Percentiles rank a stretch among this genome's conserved stretches.
These are phyloP conservation scores for Drosophila kambysellisi DNA, from an alignment of 2,888 invertebrate genomes.

Conservation along the genomic window DNA sequence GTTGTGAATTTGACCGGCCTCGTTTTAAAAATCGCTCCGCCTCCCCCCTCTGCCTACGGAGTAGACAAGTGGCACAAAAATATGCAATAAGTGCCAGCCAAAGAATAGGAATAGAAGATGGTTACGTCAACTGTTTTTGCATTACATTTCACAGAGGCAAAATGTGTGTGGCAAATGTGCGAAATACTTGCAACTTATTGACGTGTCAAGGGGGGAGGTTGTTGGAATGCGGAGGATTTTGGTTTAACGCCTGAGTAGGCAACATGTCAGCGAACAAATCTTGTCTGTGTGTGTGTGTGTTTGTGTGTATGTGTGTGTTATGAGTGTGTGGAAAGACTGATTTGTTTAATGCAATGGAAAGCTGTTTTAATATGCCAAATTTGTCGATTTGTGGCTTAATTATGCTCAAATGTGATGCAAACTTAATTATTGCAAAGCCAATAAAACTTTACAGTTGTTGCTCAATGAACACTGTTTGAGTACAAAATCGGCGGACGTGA, in stretches of 20 bases:
- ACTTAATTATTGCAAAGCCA: not conserved
- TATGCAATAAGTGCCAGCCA: constrained; percentile 76
- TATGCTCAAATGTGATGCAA: not conserved
- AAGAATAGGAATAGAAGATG: constrained; percentile 24
- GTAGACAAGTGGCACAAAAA: constrained; percentile 54
- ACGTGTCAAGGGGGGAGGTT: not conserved
- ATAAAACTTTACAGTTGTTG: not conserved
- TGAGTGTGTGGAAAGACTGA: not conserved
- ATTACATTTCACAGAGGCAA: constrained; percentile 57
- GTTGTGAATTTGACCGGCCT: constrained; percentile 49
- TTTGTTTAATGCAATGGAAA: not conserved
- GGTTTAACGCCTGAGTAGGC: constrained; percentile 39
- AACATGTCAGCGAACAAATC: constrained; percentile 33
- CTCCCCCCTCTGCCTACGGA: constrained; percentile 2
- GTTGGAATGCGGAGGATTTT: not conserved
- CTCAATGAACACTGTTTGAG: not conserved
- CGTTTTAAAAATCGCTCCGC: not conserved
- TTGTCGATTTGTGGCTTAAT: not conserved
- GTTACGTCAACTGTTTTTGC: constrained; percentile 66
- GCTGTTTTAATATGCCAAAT: not conserved
- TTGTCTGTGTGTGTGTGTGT: not conserved
- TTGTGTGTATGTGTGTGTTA: not conserved
- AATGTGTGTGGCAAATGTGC: constrained; percentile 62
- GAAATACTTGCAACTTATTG: constrained; percentile 41
- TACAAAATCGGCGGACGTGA: not conserved